phyloP scores from a whole-genome alignment of 1,140 invertebrate genomes.

The Paraescarpia echinospica region DNA sequence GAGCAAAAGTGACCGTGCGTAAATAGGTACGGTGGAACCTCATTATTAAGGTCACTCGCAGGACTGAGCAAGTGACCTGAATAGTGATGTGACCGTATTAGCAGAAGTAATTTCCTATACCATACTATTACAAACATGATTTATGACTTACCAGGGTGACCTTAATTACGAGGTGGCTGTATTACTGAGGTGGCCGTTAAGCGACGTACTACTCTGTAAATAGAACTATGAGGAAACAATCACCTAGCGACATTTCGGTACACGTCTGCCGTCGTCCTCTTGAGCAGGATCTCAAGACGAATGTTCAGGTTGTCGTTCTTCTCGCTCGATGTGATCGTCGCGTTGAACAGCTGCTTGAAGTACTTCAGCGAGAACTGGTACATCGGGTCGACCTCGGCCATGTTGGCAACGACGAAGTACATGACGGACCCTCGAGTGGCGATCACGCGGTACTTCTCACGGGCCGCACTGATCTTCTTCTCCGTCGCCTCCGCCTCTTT shows the following conservation, averaged over 20 bases:
- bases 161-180: too few relatives aligned
- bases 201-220: too few relatives aligned
- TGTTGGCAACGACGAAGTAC: conserved; percentile 60
- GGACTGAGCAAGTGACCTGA: too few relatives aligned
- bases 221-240: too few relatives aligned
- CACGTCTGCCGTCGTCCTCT: conserved; percentile 63
- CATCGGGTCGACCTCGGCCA: conserved; percentile 59
- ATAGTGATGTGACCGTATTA: too few relatives aligned
- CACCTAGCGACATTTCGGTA: conserved; percentile 59
- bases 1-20: too few relatives aligned
- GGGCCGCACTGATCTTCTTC: conserved; percentile 52
- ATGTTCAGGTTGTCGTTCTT: conserved; percentile 46
- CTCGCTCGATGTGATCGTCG: conserved; percentile 54
- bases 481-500: conserved; percentile 79
- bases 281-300: conserved; percentile 50
- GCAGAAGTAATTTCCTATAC: too few relatives aligned
- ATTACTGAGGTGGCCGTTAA: too few relatives aligned
- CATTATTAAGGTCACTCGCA: too few relatives aligned
- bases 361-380: conserved; percentile 78
- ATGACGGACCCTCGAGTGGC: conserved; percentile 58
- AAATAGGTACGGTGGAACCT: too few relatives aligned
- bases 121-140: too few relatives aligned
- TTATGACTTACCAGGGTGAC: too few relatives aligned
- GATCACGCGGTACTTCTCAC: conserved; percentile 56
- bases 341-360: conserved; percentile 79